A percentile compares a stretch with the other conserved stretches of the same genome.
Evolutionary conservation across 2,888 invertebrate genomes (phyloP).

Genomic region (Horisme vitalbata): DNA sequence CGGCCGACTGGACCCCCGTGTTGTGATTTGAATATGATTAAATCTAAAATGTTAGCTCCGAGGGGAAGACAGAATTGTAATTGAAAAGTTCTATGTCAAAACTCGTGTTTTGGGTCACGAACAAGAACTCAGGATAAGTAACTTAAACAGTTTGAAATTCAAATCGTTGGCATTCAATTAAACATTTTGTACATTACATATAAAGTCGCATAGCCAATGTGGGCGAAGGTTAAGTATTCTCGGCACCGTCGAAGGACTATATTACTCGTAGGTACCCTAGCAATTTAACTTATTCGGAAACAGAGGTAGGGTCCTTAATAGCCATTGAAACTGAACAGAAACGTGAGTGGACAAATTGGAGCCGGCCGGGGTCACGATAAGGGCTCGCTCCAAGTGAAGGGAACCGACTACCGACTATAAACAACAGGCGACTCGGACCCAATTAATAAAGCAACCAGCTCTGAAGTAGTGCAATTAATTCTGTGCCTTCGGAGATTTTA

Average conservation of each 20-base stretch:
- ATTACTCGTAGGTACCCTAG: conserved; percentile 15
- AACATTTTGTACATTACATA: not conserved
- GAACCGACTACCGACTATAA: conserved; percentile 75
- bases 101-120: conserved; percentile 28
- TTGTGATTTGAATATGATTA: conserved; percentile 62
- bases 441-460: conserved; percentile 80
- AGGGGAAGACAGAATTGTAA: conserved; percentile 37
- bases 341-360: conserved; percentile 80
- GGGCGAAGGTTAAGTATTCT: too few species aligned
- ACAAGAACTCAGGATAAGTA: conserved; percentile 17
- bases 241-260: not conserved
- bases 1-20: conserved; percentile 46
- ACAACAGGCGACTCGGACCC: conserved; percentile 79
- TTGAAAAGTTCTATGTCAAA: conserved; percentile 33
- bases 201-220: too few species aligned
- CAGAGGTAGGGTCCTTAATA: conserved; percentile 73
- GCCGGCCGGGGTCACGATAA: conserved; percentile 73
- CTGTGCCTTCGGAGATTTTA: conserved; percentile 81
- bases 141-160: conserved; percentile 20
- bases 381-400: conserved; percentile 65
- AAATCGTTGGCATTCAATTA: conserved; percentile 11
- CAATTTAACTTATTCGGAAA: conserved; percentile 45
- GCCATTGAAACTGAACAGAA: conserved; percentile 76
- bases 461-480: conserved; percentile 82
- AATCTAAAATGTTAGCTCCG: conserved; percentile 55